Base-by-base conservation (phyloP, 2,113 vertebrate genomes). In the Ageneiosus marmoratus region DNA sequence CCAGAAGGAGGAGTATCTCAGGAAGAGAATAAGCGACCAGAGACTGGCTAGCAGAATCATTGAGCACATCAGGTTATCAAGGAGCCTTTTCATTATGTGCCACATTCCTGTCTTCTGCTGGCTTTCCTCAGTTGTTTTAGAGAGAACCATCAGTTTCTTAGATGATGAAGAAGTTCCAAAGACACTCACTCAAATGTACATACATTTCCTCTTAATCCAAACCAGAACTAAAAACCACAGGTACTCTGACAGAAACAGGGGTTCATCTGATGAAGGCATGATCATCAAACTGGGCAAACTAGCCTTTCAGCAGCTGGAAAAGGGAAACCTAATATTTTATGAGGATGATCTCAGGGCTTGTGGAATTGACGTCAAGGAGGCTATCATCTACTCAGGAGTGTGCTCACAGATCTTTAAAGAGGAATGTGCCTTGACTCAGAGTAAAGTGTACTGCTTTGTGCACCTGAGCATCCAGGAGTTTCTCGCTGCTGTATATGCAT, bases 61-160 rank as follows among this genome's bases (percentile, higher is more conserved):
- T 69, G 62, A 82, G 1, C 86, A 87, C 56, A 65, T 87, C 48
- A 84, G 82, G 79, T 78, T 79, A 1, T 84, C 86, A 60, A 82
- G 82, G 76, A 82, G 83, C 60, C 86, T 87, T 27, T 87, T 84
- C 74, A 87, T 87, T 50, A 87, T 87, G 86, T 87, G 86, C 50
- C 86, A 87, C 65, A 84, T 87, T 22, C 86, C 79, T 48, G 82
- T 87, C 41, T 87, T 87, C 79, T 87, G 82, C 69, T 81, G 79
- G 82, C 73, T 87, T 32, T 84, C 86, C 0, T 70, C 77, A 34
- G 70, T 44, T 0, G 86, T 87, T 37, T 72, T 87, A 12, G 83
- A 87, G 55, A 82, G 11, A 46, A 80, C 69, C 37, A 72, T 87
- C 20, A 80, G 72, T n/a, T 15, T 27, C 41, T 60, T 16, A n/a